These are phyloP conservation scores for Apeira syringaria DNA, from an alignment of 2,888 invertebrate genomes.

Conservation along the genomic window DNA sequence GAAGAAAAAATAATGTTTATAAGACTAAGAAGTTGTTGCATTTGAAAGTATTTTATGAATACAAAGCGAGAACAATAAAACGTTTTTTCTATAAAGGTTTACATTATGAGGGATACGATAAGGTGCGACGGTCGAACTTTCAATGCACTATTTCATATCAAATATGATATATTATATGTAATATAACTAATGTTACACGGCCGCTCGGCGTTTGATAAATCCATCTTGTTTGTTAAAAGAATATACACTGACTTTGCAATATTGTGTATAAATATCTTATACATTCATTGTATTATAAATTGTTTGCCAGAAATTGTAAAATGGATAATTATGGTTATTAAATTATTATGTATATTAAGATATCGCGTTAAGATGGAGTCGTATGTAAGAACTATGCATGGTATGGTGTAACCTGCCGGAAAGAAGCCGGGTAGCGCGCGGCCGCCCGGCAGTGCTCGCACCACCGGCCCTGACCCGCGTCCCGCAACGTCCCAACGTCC, in stretches of 20 bases:
- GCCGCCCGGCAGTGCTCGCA: background rate
- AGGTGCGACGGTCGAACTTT: conserved; percentile 66
- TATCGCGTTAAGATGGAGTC: conserved; percentile 58
- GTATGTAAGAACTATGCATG: conserved; percentile 52
- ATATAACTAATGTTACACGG: conserved; percentile 54
- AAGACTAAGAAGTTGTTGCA: conserved; percentile 83
- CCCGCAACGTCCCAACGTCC: conserved; percentile 81
- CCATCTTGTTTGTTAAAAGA: conserved; percentile 74
- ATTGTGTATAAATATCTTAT: conserved; percentile 27
- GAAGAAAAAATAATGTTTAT: conserved; percentile 78
- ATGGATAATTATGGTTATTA: conserved; percentile 43
- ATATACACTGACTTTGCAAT: conserved; percentile 52
- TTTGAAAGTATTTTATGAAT: conserved; percentile 82
- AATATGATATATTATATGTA: conserved; percentile 45
- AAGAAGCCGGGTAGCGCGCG: background rate
- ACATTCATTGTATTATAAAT: conserved; percentile 39
- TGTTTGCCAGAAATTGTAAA: conserved; percentile 56
- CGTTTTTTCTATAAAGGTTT: conserved; percentile 80
- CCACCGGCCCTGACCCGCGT: conserved; percentile 80
- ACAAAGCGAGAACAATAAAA: conserved; percentile 82
- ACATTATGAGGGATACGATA: conserved; percentile 70
- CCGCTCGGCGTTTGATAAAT: conserved; percentile 68
- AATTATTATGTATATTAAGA: conserved; percentile 41
- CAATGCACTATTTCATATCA: conserved; percentile 78
- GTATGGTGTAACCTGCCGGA: conserved; percentile 42